Base-by-base conservation (phyloP, 1,140 invertebrate genomes). In the Brachionus rotundiformis region DNA sequence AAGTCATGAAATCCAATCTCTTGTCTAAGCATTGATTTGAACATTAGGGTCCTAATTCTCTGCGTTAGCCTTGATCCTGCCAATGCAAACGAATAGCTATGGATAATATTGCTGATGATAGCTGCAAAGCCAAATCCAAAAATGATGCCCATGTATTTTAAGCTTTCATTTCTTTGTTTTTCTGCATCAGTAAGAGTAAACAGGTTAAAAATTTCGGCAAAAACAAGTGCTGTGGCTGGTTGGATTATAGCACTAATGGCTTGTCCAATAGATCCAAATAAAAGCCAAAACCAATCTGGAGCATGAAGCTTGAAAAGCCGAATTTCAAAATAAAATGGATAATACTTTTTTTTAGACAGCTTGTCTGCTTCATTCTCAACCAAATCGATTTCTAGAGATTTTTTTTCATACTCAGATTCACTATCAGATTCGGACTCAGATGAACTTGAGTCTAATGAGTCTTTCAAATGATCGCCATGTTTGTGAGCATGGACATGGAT, bases 1-100 rank as follows among this genome's bases (percentile, higher is more conserved):
- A 90, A 86, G 84, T 91, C 90, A 86, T 89, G 90, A 83, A 86
- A 91, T 1, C 85, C 83, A 76, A 91, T 88, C 73, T 90, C 89
- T 86, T 90, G 87, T 83, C 87, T 83, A 7, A 91, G 41, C 83
- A 91, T 87, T 41, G 77, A 79, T 13, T 93, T 94, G 5, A 94
- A 95, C 23, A 94, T 94, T 90, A 95, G 94, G 83, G 59, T 8
- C 2, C 81, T n/a, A 16, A 95, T 90, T 85, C 91, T 89, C 59
- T 91, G 90, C 23, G 93, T 92, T 88, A 94, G 91, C 49, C 88
- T 77, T 73, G 89, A 88, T 3, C 89, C 86, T 0, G 39, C 31
- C 19, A 79, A 39, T 13, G 76, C 4, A 79, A 79, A 79, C 16
- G 76, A 31, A 63, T 79, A 79, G 25, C 59, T 79, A n/a, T 77